These are phyloP conservation scores for Drosophila melanica DNA, from an alignment of 1,140 invertebrate genomes.

Conservation along the genomic window DNA sequence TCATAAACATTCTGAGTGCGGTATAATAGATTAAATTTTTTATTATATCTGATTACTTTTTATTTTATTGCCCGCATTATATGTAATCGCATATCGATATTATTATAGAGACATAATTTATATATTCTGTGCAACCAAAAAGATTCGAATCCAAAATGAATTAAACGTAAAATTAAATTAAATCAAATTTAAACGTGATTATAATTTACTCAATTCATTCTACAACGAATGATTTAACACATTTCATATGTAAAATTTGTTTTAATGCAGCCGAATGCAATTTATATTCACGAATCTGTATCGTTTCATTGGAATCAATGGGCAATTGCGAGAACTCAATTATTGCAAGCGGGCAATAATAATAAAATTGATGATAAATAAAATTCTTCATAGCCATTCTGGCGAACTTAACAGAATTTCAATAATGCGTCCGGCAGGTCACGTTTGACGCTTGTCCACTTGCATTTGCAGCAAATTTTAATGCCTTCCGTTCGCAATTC, in stretches of 20 bases:
- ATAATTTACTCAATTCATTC: neutral
- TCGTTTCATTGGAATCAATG: constrained; percentile 10
- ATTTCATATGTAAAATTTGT: neutral
- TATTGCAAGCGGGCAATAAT: constrained; percentile 5
- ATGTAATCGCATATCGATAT: too few relatives aligned
- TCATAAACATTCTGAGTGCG: too few relatives aligned
- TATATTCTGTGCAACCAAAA: too few relatives aligned
- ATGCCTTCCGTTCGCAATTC: constrained; percentile 44
- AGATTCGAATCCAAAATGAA: too few relatives aligned
- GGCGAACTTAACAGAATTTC: constrained; percentile 16
- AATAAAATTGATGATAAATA: constrained; percentile 32
- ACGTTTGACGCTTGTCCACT: constrained; percentile 10
- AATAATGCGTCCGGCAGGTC: constrained; percentile 28
- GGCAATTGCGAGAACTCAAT: constrained; percentile 2
- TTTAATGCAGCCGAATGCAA: neutral
- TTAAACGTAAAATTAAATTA: too few relatives aligned
- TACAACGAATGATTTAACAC: neutral
- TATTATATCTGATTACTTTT: too few relatives aligned
- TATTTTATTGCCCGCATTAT: too few relatives aligned
- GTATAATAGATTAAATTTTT: too few relatives aligned
- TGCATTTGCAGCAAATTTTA: constrained; percentile 29
- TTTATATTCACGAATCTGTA: neutral
- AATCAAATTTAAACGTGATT: neutral
- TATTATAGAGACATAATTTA: too few relatives aligned
- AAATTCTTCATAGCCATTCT: constrained; percentile 9